Evolutionary conservation across 2,888 invertebrate genomes (phyloP), one percentile per base, ranked within the genome.

Genomic region (Achlya flavicornis): DNA sequence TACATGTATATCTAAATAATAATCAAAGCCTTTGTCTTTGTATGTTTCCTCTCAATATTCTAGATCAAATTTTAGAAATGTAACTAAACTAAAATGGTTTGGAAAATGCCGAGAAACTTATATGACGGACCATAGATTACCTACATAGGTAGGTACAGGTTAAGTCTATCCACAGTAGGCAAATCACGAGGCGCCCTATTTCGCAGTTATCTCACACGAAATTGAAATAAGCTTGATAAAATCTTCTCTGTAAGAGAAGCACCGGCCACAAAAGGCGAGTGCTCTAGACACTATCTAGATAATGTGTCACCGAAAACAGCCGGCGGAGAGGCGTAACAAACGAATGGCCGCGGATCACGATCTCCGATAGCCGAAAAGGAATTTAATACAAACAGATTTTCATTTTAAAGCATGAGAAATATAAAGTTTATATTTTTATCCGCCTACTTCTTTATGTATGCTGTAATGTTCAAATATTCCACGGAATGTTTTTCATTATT

Each of bases 161-260:
- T 12, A 6, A 35, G 35, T 6, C 14, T 61, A 38, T 61, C 41
- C 63, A n/a, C 41, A 61, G 63, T 38, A 19, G 26, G 76, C 75
- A 69, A 73, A 76, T 70, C 76, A 76, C 76, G 72, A 70, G 70
- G 78, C 76, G 77, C 81, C 81, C 79, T 79, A 78, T 75, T 78
- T 73, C 73, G 72, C 79, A 74, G 72, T 83, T 85, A 85, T 85
- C 86, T 80, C 70, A 73, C 83, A 83, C 80, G 83, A 86, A 88
- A 88, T 88, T 88, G 85, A 88, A 89, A 89, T 88, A 86, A 83
- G 76, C 78, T 74, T 77, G 88, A 88, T 89, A 86, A 83, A 78
- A 89, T 88, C 87, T 87, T 76, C 74, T 78, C 83, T 85, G 83
- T 85, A 79, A 79, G 70, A 66, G 79, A 80, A 77, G 80, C 83